Evolutionary conservation across 2,113 vertebrate species (phyloP).

Genomic region (Cochlearius cochlearius): DNA sequence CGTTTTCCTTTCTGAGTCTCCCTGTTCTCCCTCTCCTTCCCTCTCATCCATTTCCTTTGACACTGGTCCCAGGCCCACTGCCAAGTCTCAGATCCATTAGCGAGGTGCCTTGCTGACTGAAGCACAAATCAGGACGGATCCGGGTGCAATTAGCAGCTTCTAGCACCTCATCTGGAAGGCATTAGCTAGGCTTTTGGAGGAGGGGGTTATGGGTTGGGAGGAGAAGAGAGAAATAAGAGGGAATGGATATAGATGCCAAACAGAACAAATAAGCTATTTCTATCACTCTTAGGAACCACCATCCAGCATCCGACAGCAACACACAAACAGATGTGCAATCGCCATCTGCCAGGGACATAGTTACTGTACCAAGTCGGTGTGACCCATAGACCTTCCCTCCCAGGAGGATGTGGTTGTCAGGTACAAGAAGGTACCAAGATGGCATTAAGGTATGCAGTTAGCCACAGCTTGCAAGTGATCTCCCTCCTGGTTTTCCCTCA

Average conservation of each 20-base stretch:
- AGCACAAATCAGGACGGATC: constrained; percentile 79
- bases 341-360: background rate
- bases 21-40: constrained; percentile 19
- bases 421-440: background rate
- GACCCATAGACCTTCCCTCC: background rate
- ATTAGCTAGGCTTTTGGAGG: constrained; percentile 71
- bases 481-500: background rate
- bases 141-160: constrained; percentile 80
- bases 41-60: constrained; percentile 78
- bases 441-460: background rate
- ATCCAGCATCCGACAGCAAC: background rate
- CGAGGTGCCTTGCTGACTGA: constrained; percentile 83
- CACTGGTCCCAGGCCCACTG: constrained; percentile 74
- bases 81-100: constrained; percentile 84
- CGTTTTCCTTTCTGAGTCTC: constrained; percentile 13
- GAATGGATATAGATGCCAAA: constrained; percentile 70
- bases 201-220: constrained; percentile 29
- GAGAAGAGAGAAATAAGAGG: constrained; percentile 18
- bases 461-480: background rate
- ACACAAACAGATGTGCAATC: background rate
- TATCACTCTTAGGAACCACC: constrained; percentile 31
- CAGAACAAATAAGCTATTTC: constrained; percentile 70
- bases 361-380: background rate
- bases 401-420: background rate
- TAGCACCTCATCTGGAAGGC: constrained; percentile 83